These are phyloP conservation scores for Pelecanus crispus DNA, from an alignment of 2,113 vertebrate genomes.

Conservation along the genomic window DNA sequence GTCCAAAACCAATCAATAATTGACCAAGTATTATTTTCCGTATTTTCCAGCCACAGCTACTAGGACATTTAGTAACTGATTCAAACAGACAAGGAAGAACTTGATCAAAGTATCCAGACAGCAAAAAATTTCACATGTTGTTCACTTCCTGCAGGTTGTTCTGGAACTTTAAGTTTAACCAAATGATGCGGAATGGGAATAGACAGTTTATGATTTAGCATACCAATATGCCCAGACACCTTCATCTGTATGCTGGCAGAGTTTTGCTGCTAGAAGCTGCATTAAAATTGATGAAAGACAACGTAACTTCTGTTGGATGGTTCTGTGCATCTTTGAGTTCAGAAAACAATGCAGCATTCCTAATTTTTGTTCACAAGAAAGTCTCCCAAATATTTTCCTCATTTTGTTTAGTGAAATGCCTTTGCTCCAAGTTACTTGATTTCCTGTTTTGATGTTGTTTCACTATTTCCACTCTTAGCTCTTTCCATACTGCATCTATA, in stretches of 20 bases:
- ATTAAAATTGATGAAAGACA: slow-evolving; percentile 48
- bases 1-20: not conserved
- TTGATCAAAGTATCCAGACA: not conserved
- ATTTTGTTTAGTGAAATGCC: not conserved
- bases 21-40: not conserved
- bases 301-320: not conserved
- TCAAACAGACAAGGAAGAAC: not conserved
- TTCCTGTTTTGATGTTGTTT: not conserved
- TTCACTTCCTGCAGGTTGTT: slow-evolving; percentile 48
- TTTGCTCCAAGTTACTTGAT: not conserved
- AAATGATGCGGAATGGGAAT: slow-evolving; percentile 21
- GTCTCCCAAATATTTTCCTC: not conserved
- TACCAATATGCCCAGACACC: slow-evolving; percentile 38
- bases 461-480: not conserved
- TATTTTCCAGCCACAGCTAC: not conserved
- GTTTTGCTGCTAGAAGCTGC: slow-evolving; percentile 22
- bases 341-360: not conserved
- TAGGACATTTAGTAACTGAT: not conserved
- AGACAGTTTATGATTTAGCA: slow-evolving; percentile 33
- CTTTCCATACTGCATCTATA: not conserved
- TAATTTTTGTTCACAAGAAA: not conserved
- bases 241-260: slow-evolving; percentile 59
- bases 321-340: not conserved
- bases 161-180: slow-evolving; percentile 34
- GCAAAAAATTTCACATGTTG: not conserved